Evolutionary conservation across 2,797 vertebrate genomes (phyloP).

Genomic region (Pangasius macronema): DNA sequence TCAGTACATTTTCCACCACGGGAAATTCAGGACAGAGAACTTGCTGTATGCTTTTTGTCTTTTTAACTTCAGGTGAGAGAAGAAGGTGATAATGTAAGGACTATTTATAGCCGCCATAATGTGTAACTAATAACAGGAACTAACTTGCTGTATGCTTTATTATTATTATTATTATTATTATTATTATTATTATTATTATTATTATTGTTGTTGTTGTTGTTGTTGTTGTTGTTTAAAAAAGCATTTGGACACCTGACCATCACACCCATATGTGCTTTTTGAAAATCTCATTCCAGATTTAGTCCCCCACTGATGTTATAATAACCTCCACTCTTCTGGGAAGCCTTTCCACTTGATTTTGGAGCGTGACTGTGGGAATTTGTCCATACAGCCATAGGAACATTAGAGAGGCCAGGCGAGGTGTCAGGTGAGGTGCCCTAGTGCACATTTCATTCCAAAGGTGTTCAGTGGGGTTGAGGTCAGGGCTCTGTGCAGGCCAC

Average conservation of each 20-base stretch:
- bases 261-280: too few relatives aligned
- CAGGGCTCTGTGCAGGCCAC: too few relatives aligned
- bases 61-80: background rate
- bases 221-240: background rate
- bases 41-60: background rate
- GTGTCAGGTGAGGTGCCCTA: too few relatives aligned
- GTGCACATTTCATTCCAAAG: too few relatives aligned
- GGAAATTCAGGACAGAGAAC: background rate
- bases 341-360: too few relatives aligned
- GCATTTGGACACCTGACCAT: background rate
- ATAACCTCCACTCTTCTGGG: background rate
- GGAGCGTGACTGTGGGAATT: too few relatives aligned
- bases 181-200: background rate
- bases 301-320: background rate
- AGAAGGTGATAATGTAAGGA: background rate
- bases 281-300: too few relatives aligned
- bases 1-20: background rate
- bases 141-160: background rate
- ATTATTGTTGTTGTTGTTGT: background rate
- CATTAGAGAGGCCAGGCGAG: too few relatives aligned
- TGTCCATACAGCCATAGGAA: too few relatives aligned
- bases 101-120: background rate
- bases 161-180: background rate
- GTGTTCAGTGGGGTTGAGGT: too few relatives aligned
- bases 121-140: background rate